Percentiles rank a stretch among this genome's conserved stretches.
Conservation (phyloP, 2,113 vertebrate genomes). For the Callionymus lyra region DNA sequence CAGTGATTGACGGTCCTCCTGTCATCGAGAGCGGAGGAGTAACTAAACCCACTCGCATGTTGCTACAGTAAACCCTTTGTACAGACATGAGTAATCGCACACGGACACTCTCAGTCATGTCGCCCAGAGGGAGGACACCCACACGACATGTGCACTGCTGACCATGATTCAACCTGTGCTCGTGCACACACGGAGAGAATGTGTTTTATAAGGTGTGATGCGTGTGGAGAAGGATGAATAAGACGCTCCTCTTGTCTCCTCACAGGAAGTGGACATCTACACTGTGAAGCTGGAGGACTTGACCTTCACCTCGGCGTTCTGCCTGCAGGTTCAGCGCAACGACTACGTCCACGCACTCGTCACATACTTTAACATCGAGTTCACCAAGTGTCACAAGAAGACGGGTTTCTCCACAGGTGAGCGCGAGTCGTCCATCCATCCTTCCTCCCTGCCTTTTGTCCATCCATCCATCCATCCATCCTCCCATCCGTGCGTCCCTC, state of each 20-base stretch:
- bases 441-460: no score
- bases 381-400: conserved; percentile 98
- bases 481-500: no score
- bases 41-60: no score
- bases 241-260: conserved; percentile 1
- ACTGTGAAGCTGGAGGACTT: conserved; percentile 90
- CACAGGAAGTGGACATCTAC: conserved; percentile 93
- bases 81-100: conserved; percentile 4
- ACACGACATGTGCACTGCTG: conserved; percentile 55
- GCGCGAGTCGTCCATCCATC: no score
- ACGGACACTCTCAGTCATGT: conserved; percentile 16
- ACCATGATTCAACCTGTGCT: conserved; percentile 53
- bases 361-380: conserved; percentile 96
- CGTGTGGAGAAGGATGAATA: neutral
- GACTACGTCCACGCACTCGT: conserved; percentile 92
- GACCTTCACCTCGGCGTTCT: conserved; percentile 88
- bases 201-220: no score
- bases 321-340: conserved; percentile 92
- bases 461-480: no score
- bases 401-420: conserved; percentile 96
- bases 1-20: no score
- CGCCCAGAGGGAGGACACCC: conserved; percentile 46
- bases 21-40: no score
- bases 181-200: conserved; percentile 37
- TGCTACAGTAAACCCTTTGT: neutral